Base-by-base conservation (phyloP, 2,113 vertebrate genomes). In the Thamnophis sirtalis region DNA sequence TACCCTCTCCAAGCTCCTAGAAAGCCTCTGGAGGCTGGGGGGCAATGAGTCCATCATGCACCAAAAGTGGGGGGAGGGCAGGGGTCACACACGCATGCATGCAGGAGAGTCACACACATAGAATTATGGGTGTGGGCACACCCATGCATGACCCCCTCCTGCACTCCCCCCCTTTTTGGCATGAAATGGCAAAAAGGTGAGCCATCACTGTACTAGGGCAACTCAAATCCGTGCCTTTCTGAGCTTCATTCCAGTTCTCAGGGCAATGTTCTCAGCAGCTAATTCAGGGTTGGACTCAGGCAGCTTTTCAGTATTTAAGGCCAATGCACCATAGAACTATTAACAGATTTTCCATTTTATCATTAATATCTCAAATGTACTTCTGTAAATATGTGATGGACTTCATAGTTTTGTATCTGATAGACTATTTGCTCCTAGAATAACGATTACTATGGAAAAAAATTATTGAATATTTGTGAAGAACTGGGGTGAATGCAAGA, bases 361-460 rank as follows among this genome's bases (percentile, higher is more conserved):
- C 28, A 7, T 94, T 91, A 38, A 9, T 91, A 0, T 73, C 43
- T 1, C 26, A 91, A 33, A 48, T 38, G 26, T 60, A 91, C 0
- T 4, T 90, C 0, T 89, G 73, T 96, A 28, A 58, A 89, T 26
- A 53, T 84, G 7, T 89, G 90, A 87, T 93, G 84, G 13, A 93
- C n/a, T 21, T 63, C 22, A 84, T 58, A 38, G 54, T 91, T 91
- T 87, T 86, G 53, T 89, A 58, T 87, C 5, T 28, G 92, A 94
- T 88, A 87, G 87, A 89, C 3, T 93, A 86, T 73, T 60, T 55
- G n/a, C 5, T 91, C 68, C 33, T 6, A 84, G n/a, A 84, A 90
- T 91, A 60, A 0, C 54, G 55, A 88, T 73, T 15, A 60, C 60
- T 43, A 13, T 0, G 1, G 58, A 91, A 9, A 68, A 19, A 4